These are phyloP conservation scores for Spermophilus dauricus DNA, from an alignment of 2,113 vertebrate species.

Conservation along the genomic window DNA sequence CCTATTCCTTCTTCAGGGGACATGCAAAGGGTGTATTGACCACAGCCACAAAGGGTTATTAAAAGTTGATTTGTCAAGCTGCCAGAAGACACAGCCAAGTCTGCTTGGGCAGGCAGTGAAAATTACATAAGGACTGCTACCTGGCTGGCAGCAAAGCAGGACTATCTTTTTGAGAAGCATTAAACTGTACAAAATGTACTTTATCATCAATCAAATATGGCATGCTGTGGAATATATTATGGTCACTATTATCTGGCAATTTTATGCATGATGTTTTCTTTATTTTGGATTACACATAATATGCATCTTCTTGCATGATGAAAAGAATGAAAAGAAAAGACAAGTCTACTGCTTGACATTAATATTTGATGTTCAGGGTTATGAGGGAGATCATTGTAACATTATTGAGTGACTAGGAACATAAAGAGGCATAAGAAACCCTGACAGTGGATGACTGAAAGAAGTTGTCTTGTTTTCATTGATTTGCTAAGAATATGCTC, in stretches of 20 bases:
- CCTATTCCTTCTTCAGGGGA: background rate
- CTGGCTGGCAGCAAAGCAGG: background rate
- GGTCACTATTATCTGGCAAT: background rate
- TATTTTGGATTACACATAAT: constrained; percentile 3
- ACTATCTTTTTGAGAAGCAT: background rate
- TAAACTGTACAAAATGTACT: background rate
- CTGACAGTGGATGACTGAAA: background rate
- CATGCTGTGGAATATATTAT: background rate
- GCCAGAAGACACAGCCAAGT: background rate
- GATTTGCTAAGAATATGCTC: background rate
- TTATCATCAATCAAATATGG: background rate
- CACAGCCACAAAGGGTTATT: background rate
- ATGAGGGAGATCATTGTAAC: background rate
- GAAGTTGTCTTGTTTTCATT: background rate
- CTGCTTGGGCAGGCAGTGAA: background rate
- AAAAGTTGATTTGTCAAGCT: background rate
- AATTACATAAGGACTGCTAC: background rate
- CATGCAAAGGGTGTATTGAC: background rate
- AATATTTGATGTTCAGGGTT: background rate
- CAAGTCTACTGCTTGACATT: background rate
- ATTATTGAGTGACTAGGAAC: background rate
- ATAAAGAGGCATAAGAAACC: background rate
- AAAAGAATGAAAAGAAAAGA: background rate
- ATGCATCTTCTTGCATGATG: background rate
- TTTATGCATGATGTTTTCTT: background rate